Evolutionary conservation across 1,140 invertebrate genomes (phyloP), one percentile per base, ranked within the genome.

Genomic region (Matsumurasca onukii): DNA sequence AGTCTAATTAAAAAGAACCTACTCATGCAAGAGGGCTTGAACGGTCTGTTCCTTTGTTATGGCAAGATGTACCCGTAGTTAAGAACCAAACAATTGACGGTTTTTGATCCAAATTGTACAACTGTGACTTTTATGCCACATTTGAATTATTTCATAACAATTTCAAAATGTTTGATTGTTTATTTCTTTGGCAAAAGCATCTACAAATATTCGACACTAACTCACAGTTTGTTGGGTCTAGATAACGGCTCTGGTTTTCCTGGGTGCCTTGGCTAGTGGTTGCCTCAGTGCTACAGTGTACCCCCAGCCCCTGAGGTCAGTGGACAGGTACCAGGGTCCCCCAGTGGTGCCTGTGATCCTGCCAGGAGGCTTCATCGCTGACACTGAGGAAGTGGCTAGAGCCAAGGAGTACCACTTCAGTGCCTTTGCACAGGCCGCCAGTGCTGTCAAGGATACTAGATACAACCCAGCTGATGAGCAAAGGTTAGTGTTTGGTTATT

Each of bases 321-420:
- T 57, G 5, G 5, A 57, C 20, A 24, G 25, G 15, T 59, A 59
- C 55, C 55, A 29, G 55, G 55, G 55, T 2, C 55, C 55, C 2
- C 55, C 55, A 9, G 55, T 59, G 13, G 22, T 59, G 25, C 55
- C 55, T 2, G 55, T 59, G 24, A 59, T 80, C 80, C 20, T 76
- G 69, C 76, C 80, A 24, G 80, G 80, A 34, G 81, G 80, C 0
- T 77, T 77, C 34, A 80, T 82, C 3, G 78, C 81, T 59, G 82
- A 83, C 68, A 83, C 82, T 0, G 81, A 81, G 61, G 82, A 83
- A 77, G 82, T 83, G n/a, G 80, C 79, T 3, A 77, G 80, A 51
- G 81, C 81, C 2, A 82, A 82, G 72, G 79, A 79, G 0, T 80
- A 76, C 0, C 81, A 82, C 63, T 81, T 82, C 27, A 69, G 55